Percentiles rank a stretch among this genome's conserved stretches.
Conservation (phyloP, 2,888 invertebrate species). For the Heliconius charithonia region DNA sequence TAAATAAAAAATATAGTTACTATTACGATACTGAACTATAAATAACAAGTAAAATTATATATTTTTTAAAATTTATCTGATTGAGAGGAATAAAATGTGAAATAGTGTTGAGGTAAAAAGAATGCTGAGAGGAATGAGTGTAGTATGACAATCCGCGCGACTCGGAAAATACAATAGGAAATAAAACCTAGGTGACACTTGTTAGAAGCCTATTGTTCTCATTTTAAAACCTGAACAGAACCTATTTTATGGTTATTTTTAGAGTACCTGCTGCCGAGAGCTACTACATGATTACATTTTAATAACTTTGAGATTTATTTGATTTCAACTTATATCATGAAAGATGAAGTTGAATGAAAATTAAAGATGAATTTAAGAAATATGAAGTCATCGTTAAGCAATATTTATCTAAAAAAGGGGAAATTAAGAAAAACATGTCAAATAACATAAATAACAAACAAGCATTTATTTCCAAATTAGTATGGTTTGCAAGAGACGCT, state of each 20-base stretch:
- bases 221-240: constrained; percentile 10
- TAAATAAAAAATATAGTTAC: no score
- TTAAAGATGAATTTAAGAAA: no score
- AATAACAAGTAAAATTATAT: no score
- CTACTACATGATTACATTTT: not conserved
- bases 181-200: constrained; percentile 20
- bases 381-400: no score
- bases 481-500: no score
- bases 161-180: constrained; percentile 24
- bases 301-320: not conserved
- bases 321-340: not conserved
- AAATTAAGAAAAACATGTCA: no score
- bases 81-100: not conserved
- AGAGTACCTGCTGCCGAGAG: not conserved
- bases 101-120: constrained; percentile 4
- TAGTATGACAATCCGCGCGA: constrained; percentile 22
- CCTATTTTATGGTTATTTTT: constrained; percentile 12
- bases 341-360: no score
- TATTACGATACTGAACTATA: no score
- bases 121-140: not conserved
- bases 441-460: no score
- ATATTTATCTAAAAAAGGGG: no score
- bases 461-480: no score
- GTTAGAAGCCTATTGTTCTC: constrained; percentile 25
- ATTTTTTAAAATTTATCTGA: not conserved